Percentiles rank a stretch among this genome's conserved stretches.
phyloP scores from a whole-genome alignment of 2,113 vertebrate species.

The Tinamus guttatus region DNA sequence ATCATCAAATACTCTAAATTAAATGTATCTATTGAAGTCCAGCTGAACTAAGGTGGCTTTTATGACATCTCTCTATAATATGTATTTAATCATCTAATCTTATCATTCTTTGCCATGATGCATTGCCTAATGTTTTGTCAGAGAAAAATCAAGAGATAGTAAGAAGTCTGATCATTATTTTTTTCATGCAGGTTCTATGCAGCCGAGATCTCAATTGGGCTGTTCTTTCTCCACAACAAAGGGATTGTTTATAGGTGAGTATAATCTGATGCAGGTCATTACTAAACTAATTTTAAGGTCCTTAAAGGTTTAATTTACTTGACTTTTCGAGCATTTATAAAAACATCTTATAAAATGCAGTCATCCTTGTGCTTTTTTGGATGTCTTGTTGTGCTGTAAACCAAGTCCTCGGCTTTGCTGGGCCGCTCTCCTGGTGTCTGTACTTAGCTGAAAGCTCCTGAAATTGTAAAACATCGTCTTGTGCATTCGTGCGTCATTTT shows the following conservation, averaged over 20 bases:
- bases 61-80: background rate
- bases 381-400: background rate
- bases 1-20: background rate
- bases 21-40: background rate
- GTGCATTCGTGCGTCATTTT: background rate
- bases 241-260: conserved; percentile 94
- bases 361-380: background rate
- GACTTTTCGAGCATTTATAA: background rate
- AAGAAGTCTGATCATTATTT: background rate
- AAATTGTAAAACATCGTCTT: accelerated
- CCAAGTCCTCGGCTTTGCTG: background rate
- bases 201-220: conserved; percentile 84
- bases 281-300: background rate
- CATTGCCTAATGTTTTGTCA: background rate
- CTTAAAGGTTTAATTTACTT: accelerated
- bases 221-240: conserved; percentile 85
- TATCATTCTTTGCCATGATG: background rate
- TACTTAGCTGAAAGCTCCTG: background rate
- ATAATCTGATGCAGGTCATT: background rate
- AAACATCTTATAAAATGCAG: background rate
- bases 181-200: conserved; percentile 82
- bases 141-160: background rate
- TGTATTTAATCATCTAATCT: background rate
- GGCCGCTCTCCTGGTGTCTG: background rate
- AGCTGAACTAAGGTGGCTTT: background rate